phyloP scores from a whole-genome alignment of 2,113 vertebrate genomes.

The Euleptes europaea region DNA sequence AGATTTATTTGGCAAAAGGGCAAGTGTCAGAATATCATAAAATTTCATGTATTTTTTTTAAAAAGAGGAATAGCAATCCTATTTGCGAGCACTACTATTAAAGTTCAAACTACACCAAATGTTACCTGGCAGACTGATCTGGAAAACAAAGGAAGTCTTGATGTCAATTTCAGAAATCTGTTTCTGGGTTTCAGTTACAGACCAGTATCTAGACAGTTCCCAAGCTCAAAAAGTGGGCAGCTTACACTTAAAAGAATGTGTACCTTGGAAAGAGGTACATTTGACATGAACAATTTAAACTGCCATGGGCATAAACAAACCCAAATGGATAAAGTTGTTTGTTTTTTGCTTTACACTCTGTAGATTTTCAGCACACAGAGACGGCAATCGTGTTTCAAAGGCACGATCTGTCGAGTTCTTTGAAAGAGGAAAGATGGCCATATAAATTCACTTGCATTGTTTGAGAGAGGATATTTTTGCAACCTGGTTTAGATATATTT shows the following conservation, averaged over 20 bases:
- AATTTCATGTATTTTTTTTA: not conserved
- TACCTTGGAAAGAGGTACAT: conserved; percentile 57
- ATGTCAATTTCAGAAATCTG: conserved; percentile 9
- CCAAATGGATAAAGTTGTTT: conserved; percentile 54
- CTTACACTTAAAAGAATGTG: conserved; percentile 42
- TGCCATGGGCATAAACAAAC: conserved; percentile 62
- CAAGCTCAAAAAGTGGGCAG: not conserved
- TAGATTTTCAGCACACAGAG: conserved; percentile 29
- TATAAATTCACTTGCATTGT: fast-evolving
- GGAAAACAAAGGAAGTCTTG: not conserved
- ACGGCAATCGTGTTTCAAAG: conserved; percentile 23
- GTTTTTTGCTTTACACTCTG: conserved; percentile 50
- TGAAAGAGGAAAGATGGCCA: not conserved
- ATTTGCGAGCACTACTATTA: not conserved
- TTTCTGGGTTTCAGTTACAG: conserved; percentile 43
- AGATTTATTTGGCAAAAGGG: not conserved
- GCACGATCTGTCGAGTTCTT: not conserved
- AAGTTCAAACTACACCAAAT: conserved; percentile 32
- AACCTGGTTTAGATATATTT: conserved; percentile 23
- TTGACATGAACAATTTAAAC: conserved; percentile 63
- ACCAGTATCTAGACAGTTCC: conserved; percentile 20
- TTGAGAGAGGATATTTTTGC: conserved; percentile 23
- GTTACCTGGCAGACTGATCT: conserved; percentile 1
- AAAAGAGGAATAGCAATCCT: conserved; percentile 24
- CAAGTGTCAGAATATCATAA: not conserved